Base-by-base conservation (phyloP, 2,888 invertebrate species). In the Drosophila differens region DNA sequence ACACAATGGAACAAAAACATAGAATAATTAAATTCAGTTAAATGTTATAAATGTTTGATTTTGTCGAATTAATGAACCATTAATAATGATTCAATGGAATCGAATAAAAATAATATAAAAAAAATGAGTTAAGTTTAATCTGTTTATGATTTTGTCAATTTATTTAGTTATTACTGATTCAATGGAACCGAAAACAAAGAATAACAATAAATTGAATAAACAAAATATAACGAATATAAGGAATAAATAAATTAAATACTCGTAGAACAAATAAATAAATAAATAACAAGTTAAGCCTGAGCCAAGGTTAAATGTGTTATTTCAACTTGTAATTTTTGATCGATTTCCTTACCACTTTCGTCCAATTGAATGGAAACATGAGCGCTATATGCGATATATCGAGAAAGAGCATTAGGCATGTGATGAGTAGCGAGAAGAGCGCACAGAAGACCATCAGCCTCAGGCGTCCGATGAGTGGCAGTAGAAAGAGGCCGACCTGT, bases 341-440 rank as follows among this genome's bases (percentile, higher is more conserved):
- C 25, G 47, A 16, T 19, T 41, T n/a, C 28, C n/a, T 10, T 93
- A 96, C 96, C 95, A 96, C 94, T 95, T 95, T 96, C 83, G 95
- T 95, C 96, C 96, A 96, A 93, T 96, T 96, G 92, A 96, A 95
- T 85, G 96, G 96, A 94, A 97, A 96, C 94, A 96, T 95, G 93
- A 96, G 95, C 92, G 96, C 95, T 92, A 96, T 95, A 93, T 96
- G 96, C 88, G 96, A 96, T 94, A 96, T 95, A 94, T 96, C 96
- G 93, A 96, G 95, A 94, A 97, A 96, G 92, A 96, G 94, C 94
- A 97, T 95, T 91, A 96, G 94, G 93, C 95, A 95, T 79, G 96
- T 96, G 92, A 96, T 95, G 90, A 97, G 95, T 91, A 96, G 94
- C 93, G 96, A 96, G 94, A 96, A 95, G 91, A 96, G 94, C 84